Evolutionary conservation across 2,113 vertebrate species (phyloP).

Genomic region (Passer domesticus): DNA sequence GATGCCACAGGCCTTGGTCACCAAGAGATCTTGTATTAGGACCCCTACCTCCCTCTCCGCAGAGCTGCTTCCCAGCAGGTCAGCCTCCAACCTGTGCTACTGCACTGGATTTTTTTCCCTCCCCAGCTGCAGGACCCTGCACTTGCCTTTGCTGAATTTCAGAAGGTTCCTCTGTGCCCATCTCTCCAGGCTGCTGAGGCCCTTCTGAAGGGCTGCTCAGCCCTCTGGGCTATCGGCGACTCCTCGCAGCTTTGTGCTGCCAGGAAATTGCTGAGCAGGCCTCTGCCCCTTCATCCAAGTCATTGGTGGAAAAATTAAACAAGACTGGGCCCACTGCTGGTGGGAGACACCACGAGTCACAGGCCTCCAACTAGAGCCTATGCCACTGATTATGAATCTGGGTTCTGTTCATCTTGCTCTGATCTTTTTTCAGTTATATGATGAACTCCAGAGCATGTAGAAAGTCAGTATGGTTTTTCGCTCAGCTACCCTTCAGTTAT

Average conservation of each 20-base stretch:
- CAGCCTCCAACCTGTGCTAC: background rate
- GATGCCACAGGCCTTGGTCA: fast-evolving
- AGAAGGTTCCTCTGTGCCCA: background rate
- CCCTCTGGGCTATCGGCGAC: background rate
- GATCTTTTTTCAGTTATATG: background rate
- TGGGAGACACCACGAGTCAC: fast-evolving
- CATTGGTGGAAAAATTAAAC: background rate
- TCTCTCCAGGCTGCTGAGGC: background rate
- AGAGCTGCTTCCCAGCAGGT: background rate
- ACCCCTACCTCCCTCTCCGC: background rate
- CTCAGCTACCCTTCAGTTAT: background rate
- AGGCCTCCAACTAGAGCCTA: fast-evolving
- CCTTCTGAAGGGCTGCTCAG: background rate
- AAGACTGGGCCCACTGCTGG: fast-evolving
- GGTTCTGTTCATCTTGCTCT: background rate
- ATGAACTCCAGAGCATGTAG: background rate
- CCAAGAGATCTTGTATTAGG: background rate
- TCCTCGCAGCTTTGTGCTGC: background rate
- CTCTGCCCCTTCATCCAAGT: background rate
- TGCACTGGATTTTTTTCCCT: background rate
- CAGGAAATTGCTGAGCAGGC: background rate
- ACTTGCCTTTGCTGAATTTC: background rate
- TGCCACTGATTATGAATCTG: background rate
- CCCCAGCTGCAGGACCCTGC: background rate
- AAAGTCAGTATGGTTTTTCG: background rate